Evolutionary conservation across 2,888 invertebrate species (phyloP), one percentile per base, ranked within the genome.

Genomic region (Cheilosia variabilis): DNA sequence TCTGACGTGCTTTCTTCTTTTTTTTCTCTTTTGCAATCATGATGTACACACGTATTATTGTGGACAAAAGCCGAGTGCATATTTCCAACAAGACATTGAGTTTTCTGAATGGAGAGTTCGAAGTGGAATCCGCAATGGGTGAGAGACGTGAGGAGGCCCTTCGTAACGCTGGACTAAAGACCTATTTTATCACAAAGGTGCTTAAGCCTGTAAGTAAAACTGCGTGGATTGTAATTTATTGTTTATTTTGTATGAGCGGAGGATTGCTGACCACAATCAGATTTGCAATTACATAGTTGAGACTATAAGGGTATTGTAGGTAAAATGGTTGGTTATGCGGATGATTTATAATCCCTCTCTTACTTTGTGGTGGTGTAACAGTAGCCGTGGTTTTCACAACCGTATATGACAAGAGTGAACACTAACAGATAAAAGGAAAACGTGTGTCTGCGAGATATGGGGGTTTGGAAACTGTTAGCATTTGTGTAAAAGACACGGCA

Each of bases 71-170:
- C 87, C 95, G 97, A 87, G 98, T 98, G 24, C 98, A 98, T 92
- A 96, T 98, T 89, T 98, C 98, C 43, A 97, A 98, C 91, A 96
- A 96, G 89, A 98, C 98, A 1, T 93, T 97, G 89, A 95, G 96
- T 89, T 98, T 96, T 92, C 93, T 98, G 88, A 96, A 95, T 90
- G 96, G 96, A 45, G 97, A 98, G 92, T 98, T 98, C 91, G 98
- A 98, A 93, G 97, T 98, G 88, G 98, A 98, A 91, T 96, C 97
- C 3, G 98, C 96, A 0, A 95, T 95, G 90, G 98, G 98, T 0
- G 98, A 98, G 91, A 96, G 96, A 87, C 94, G 98, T n/a, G 98
- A 98, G 91, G 98, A 98, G 92, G 95, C 96, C 89, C 93, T 98
- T 73, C 94, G 97, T 62, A 96, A 96, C 91, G 97, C 98, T 5